Evolutionary conservation across 2,888 invertebrate species (phyloP).

Genomic region (Platycnemis pennipes): DNA sequence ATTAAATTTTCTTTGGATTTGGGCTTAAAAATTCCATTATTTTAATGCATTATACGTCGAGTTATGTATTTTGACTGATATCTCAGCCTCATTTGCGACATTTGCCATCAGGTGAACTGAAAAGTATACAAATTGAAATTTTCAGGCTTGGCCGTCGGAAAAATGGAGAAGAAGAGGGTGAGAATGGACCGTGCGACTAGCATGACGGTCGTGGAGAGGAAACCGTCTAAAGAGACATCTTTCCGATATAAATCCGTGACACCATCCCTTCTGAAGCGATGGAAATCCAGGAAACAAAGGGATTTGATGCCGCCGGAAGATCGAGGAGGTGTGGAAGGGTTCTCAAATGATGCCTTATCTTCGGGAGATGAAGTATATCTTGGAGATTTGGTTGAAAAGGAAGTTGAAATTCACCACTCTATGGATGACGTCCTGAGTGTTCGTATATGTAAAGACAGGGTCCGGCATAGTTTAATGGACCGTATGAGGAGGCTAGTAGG

Average conservation of each 20-base stretch:
- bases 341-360: conserved; percentile 50
- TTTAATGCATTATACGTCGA: too few species aligned
- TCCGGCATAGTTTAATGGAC: conserved; percentile 87
- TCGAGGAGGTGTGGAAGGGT: background rate
- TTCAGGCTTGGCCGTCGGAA: conserved; percentile 16
- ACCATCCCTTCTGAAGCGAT: conserved; percentile 72
- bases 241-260: conserved; percentile 74
- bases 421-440: conserved; percentile 77
- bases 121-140: conserved; percentile 37
- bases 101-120: background rate
- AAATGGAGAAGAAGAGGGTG: conserved; percentile 74
- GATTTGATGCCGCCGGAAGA: conserved; percentile 42
- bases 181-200: conserved; percentile 79
- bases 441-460: conserved; percentile 82
- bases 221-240: conserved; percentile 71
- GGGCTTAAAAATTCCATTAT: too few species aligned
- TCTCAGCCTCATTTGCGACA: background rate
- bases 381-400: conserved; percentile 54
- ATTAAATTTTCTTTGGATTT: background rate
- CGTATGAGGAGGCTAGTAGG: conserved; percentile 87
- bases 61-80: background rate
- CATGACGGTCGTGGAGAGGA: conserved; percentile 77
- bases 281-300: conserved; percentile 53
- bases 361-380: conserved; percentile 67
- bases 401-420: conserved; percentile 69